Percentiles rank a stretch among this genome's conserved stretches.
These are phyloP conservation scores for Nasonia giraulti DNA, from an alignment of 1,140 invertebrate genomes.

Conservation along the genomic window DNA sequence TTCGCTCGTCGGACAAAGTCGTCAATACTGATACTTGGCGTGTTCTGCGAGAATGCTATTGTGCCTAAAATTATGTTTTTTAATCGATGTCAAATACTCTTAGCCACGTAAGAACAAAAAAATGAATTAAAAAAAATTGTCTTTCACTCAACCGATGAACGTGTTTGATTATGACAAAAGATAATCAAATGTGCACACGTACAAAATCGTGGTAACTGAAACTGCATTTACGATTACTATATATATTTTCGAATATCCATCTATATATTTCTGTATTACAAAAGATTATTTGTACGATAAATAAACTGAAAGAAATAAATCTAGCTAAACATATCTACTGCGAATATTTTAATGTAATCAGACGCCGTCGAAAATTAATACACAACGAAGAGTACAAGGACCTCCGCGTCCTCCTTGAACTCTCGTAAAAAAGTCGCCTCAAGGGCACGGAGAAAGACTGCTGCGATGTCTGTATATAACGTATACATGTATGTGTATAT, in stretches of 20 bases:
- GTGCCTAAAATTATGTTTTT: slow-evolving; percentile 44
- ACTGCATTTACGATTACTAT: slow-evolving; percentile 4
- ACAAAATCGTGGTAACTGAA: slow-evolving; percentile 7
- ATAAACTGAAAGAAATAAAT: slow-evolving; percentile 16
- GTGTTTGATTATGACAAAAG: slow-evolving; percentile 15
- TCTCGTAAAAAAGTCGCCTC: neutral
- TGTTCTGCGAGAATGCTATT: slow-evolving; percentile 39
- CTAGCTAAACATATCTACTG: neutral
- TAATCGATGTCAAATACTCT: slow-evolving; percentile 43
- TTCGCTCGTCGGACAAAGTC: slow-evolving; percentile 4
- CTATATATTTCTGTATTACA: slow-evolving; percentile 20
- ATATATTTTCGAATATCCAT: slow-evolving; percentile 8
- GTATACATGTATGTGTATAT: neutral
- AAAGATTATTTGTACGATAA: slow-evolving; percentile 11
- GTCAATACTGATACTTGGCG: slow-evolving; percentile 1
- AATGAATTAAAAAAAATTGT: slow-evolving; percentile 30
- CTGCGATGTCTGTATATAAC: neutral
- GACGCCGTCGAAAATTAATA: neutral
- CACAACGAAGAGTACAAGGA: neutral
- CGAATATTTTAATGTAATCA: too few relatives aligned
- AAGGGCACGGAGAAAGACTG: neutral
- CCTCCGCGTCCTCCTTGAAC: neutral
- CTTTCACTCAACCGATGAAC: slow-evolving; percentile 26
- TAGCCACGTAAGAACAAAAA: slow-evolving; percentile 34
- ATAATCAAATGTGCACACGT: slow-evolving; percentile 6